Base-by-base conservation (phyloP, 2,113 vertebrate genomes). In the Hippocampus zosterae region DNA sequence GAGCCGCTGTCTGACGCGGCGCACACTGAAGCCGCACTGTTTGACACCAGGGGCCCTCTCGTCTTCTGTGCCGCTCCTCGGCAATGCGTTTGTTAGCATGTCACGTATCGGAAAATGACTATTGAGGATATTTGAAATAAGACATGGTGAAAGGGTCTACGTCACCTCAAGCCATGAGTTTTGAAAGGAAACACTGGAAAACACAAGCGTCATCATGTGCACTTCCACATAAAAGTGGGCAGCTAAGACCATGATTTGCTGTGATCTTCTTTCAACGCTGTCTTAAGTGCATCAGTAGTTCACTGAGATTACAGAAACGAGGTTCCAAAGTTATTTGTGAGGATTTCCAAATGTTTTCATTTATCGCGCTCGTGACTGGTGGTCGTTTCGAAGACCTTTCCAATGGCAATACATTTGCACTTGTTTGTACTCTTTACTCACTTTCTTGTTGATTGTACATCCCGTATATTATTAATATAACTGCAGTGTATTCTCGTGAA, bases 1-100 rank as follows among this genome's bases (percentile, higher is more conserved):
- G 69, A 18, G 59, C 57, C 62, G 29, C 75, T 53, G 87, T 83
- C 84, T 81, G 71, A 81, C 46, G 75, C 25, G 2, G 67, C 23
- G 3, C 46, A 66, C 76, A 71, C 77, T 85, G 79, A 71, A 68
- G 75, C 40, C 3, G 21, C 68, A n/a, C 60, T 74, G 81, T 77
- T 69, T 44, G 75, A 84, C 69, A 15, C n/a, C 12, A 2, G 37
- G 21, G n/a, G 18, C 29, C 19, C 11, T 2, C 61, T 64, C 21
- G 2, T 64, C 21, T 42, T 41, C 19, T 41, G 40, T 37, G 8
- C 5, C 1, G 8, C 37, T 44, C 40, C 4, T 42, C 37, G n/a
- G 61, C 62, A 25, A 65, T 65, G 8, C 41, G 8, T 44, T 42
- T 44, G 41, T 41, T 63, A 63, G 40, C 40, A 41, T 18, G 63